Evolutionary conservation across 2,888 invertebrate species (phyloP).

Genomic region (Lepeophtheirus nordmannii): DNA sequence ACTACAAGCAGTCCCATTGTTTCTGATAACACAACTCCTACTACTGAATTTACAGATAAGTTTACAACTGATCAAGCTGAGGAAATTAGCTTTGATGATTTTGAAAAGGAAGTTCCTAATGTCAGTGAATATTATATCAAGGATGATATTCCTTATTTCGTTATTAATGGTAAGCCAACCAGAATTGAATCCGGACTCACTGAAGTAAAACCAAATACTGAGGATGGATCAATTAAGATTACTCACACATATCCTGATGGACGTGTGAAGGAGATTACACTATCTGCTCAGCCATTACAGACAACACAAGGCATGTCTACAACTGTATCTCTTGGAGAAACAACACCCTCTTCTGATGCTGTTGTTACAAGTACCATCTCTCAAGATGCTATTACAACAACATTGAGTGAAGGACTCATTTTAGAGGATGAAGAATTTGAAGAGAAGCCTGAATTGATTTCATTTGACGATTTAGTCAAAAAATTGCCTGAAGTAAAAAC

Average conservation of each 20-base stretch:
- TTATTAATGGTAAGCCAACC: background rate
- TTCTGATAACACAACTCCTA: background rate
- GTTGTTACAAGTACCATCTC: background rate
- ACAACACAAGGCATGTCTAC: background rate
- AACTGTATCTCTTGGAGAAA: background rate
- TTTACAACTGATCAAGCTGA: background rate
- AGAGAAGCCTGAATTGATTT: background rate
- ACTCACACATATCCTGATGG: background rate
- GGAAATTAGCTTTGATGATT: background rate
- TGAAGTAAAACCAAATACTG: background rate
- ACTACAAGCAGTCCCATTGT: background rate
- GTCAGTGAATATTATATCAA: background rate
- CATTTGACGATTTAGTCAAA: background rate
- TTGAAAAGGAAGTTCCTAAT: background rate
- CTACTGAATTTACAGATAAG: background rate
- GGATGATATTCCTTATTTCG: background rate
- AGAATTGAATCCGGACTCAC: background rate
- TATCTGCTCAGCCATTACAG: background rate
- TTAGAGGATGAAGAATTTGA: background rate
- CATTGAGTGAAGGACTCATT: background rate
- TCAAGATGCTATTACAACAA: background rate
- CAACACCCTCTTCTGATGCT: background rate
- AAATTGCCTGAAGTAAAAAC: background rate
- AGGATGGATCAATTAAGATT: background rate
- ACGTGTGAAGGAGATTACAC: background rate